These are phyloP conservation scores for Drosophila niveifrons DNA, from an alignment of 2,888 invertebrate species.

Conservation along the genomic window DNA sequence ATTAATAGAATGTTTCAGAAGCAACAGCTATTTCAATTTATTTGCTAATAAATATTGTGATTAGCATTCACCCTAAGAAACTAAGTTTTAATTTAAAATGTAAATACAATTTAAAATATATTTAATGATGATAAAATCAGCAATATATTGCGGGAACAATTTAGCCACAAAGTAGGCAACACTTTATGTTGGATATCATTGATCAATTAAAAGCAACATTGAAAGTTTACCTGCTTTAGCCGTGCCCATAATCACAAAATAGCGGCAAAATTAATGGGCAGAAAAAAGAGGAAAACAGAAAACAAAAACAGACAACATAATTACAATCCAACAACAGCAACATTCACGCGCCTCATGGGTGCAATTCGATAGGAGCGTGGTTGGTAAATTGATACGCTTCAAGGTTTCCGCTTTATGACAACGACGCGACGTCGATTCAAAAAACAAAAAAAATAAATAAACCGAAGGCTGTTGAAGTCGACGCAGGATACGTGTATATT, in stretches of 20 bases:
- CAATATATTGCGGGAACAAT: background rate
- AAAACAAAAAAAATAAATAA: slow-evolving; percentile 22
- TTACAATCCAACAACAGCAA: slow-evolving; percentile 59
- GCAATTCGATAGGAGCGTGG: slow-evolving; percentile 69
- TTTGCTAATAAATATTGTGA: too few species aligned
- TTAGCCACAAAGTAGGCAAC: slow-evolving; percentile 54
- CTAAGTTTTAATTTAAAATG: too few species aligned
- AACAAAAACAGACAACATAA: slow-evolving; percentile 56
- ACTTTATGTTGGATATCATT: slow-evolving; percentile 20
- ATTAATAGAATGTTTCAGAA: too few species aligned
- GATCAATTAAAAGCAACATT: slow-evolving; percentile 37
- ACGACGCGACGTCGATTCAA: slow-evolving; percentile 43
- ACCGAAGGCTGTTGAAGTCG: slow-evolving; percentile 7
- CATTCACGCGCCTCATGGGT: slow-evolving; percentile 67
- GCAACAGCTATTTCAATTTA: too few species aligned
- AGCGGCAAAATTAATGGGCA: slow-evolving; percentile 29
- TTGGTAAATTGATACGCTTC: slow-evolving; percentile 75
- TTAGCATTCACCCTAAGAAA: too few species aligned
- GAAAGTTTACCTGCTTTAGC: slow-evolving; percentile 33
- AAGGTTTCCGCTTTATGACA: slow-evolving; percentile 76
- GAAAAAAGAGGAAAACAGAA: slow-evolving; percentile 27
- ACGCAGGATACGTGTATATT: slow-evolving; percentile 26
- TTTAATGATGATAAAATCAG: background rate
- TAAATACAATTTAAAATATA: too few species aligned
- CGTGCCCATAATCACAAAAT: slow-evolving; percentile 45